These are phyloP conservation scores for Bolinopsis microptera DNA, from an alignment of 37 sponge, comb jelly and placozoan genomes.

Conservation along the genomic window DNA sequence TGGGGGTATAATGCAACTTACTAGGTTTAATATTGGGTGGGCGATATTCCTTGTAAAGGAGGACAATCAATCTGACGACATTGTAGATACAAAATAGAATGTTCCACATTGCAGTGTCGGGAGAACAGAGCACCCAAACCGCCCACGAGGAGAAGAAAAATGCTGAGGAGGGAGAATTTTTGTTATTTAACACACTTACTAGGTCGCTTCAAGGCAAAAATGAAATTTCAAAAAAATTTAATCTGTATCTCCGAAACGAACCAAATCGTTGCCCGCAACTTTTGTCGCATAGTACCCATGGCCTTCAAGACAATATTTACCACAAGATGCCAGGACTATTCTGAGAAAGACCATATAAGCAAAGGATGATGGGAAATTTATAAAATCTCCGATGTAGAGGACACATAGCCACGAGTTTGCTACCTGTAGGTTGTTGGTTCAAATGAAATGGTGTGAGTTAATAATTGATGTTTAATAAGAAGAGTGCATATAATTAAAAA, in stretches of 20 bases:
- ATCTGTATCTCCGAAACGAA: too few relatives aligned
- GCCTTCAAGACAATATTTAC: too few relatives aligned
- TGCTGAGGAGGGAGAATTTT: background rate
- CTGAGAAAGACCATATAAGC: background rate
- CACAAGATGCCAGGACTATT: background rate
- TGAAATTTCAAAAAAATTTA: too few relatives aligned
- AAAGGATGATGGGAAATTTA: background rate
- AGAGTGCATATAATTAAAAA: background rate
- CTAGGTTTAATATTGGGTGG: background rate
- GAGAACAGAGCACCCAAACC: conserved; percentile 42
- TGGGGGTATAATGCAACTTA: too few relatives aligned
- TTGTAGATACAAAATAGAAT: background rate
- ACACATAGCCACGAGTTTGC: conserved; percentile 27
- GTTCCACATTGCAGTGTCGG: conserved; percentile 51
- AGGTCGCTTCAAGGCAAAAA: too few relatives aligned
- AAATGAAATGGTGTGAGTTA: too few relatives aligned
- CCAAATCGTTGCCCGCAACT: too few relatives aligned
- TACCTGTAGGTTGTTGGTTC: background rate
- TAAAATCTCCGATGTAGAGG: conserved; percentile 56
- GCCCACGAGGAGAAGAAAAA: background rate
- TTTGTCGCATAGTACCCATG: too few relatives aligned
- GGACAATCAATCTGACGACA: background rate
- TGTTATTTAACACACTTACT: too few relatives aligned
- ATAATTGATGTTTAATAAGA: background rate
- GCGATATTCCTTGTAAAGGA: background rate